Conservation (phyloP, 1,140 invertebrate species). For the Chironomus striatipennis region DNA sequence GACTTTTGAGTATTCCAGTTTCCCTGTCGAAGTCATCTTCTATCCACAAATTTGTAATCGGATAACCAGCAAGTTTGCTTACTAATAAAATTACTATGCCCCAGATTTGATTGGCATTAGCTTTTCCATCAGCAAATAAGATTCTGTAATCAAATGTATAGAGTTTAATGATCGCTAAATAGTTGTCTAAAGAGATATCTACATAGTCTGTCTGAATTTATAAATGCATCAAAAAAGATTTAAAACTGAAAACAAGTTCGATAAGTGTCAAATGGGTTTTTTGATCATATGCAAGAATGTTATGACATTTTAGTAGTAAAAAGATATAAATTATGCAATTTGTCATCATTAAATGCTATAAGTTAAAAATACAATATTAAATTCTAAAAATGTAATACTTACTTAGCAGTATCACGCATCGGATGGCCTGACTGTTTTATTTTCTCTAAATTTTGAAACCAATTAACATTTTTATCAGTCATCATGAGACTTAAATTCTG, state of each 20-base stretch:
- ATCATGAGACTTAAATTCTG: slow-evolving; percentile 80
- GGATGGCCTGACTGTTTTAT: slow-evolving; percentile 91
- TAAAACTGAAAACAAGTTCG: no score
- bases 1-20: slow-evolving; percentile 56
- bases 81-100: slow-evolving; percentile 79
- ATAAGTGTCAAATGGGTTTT: background rate
- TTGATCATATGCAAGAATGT: background rate
- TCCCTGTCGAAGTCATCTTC: slow-evolving; percentile 49
- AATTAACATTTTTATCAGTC: slow-evolving; percentile 64
- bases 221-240: no score
- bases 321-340: no score
- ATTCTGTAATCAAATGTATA: slow-evolving; percentile 43
- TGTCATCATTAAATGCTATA: no score
- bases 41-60: slow-evolving; percentile 46
- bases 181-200: no score
- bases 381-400: no score
- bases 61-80: slow-evolving; percentile 70
- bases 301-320: no score
- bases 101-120: slow-evolving; percentile 71
- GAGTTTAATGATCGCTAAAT: no score
- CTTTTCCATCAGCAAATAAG: slow-evolving; percentile 72
- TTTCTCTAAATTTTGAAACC: slow-evolving; percentile 82
- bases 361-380: no score
- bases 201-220: no score
- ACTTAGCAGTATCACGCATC: slow-evolving; percentile 88